Percentiles rank a stretch among this genome's conserved stretches.
Conservation (phyloP, 1,140 invertebrate species). For the Rhagoletis pomonella region DNA sequence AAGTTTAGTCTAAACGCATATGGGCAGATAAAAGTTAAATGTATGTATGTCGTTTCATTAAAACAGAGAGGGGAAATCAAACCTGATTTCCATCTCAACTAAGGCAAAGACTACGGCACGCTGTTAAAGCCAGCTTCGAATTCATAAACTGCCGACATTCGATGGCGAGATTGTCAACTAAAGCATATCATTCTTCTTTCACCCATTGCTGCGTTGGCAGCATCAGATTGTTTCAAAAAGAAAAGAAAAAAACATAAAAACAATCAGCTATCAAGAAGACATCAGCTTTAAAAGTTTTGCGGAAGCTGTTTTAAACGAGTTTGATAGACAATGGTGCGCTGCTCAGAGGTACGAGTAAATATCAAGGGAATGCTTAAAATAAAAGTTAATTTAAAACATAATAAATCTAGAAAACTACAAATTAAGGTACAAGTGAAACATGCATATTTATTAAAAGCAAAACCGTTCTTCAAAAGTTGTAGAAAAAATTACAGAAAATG, state of each 20-base stretch:
- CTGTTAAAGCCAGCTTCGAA: neutral
- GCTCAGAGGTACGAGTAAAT: constrained; percentile 39
- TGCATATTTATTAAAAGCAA: neutral
- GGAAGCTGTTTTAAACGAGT: neutral
- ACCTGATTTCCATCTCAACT: neutral
- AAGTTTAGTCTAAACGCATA: no score
- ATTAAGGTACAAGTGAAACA: neutral
- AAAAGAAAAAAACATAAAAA: neutral
- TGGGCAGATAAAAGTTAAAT: neutral
- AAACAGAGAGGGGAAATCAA: neutral
- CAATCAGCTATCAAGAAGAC: neutral
- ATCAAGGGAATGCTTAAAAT: constrained; percentile 42
- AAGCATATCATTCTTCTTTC: neutral
- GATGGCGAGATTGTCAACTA: neutral
- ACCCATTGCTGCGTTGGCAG: constrained; percentile 16
- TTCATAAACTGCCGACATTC: neutral
- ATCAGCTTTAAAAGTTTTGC: neutral
- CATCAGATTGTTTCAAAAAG: neutral
- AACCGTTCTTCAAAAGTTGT: neutral
- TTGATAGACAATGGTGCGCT: constrained; percentile 20
- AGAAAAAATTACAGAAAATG: neutral
- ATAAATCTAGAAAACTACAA: constrained; percentile 20
- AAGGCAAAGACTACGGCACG: neutral
- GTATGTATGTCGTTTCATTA: neutral
- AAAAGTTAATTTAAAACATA: constrained; percentile 33